Conservation (phyloP, 1,140 invertebrate genomes). For the Trichomalopsis sarcophagae region DNA sequence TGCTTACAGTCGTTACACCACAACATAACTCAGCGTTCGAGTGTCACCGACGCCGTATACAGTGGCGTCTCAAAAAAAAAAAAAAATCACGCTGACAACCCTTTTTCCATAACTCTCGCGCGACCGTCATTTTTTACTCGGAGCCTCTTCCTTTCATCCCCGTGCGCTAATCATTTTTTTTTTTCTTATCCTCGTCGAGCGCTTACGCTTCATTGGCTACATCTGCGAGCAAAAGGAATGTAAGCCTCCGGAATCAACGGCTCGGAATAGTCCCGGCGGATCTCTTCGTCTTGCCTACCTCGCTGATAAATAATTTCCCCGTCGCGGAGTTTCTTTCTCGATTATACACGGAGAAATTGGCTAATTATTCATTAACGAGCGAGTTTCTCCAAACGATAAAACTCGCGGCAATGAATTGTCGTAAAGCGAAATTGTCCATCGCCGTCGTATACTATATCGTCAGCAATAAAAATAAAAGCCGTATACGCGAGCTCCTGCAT, state of each 20-base stretch:
- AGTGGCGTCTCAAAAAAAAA: not conserved
- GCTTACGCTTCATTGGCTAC: not conserved
- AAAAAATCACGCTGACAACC: not conserved
- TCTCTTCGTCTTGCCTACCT: not conserved
- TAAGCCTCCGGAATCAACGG: not conserved
- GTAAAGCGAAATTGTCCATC: not conserved
- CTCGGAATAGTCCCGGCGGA: not conserved
- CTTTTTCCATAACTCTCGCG: not conserved
- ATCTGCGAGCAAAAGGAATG: not conserved
- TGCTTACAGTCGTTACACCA: too few species aligned
- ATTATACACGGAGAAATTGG: not conserved
- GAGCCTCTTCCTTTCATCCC: not conserved
- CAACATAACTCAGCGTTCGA: too few species aligned
- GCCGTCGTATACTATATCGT: not conserved
- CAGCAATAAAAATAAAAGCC: not conserved
- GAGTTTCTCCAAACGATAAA: not conserved
- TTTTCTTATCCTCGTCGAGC: not conserved
- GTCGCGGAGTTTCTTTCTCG: not conserved
- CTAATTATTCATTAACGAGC: not conserved
- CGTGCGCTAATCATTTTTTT: not conserved
- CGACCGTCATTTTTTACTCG: conserved; percentile 12
- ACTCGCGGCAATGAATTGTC: not conserved
- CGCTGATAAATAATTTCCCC: conserved; percentile 17
- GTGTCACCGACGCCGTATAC: too few species aligned
- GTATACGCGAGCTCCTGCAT: not conserved